Base-by-base conservation (phyloP, 2,113 vertebrate species). In the Ictidomys tridecemlineatus region DNA sequence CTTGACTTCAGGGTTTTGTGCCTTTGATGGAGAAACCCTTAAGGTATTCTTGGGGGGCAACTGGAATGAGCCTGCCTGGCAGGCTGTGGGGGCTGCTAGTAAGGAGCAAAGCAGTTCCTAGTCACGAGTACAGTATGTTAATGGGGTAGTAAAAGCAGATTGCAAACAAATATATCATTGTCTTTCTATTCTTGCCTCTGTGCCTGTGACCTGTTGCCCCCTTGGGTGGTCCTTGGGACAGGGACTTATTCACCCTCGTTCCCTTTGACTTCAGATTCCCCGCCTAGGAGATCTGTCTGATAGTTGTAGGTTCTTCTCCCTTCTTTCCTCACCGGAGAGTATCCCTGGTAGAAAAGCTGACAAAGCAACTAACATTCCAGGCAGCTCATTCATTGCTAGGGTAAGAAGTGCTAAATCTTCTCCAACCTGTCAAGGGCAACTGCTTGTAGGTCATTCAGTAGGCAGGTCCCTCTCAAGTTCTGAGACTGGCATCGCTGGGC, bases 61-160 rank as follows among this genome's bases (percentile, higher is more conserved):
- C 53, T 88, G 18, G 73, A 74, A 93, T 80, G 76, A 95, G 88
- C 89, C 51, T n/a, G 65, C 34, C 72, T 17, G 70, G 69, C 63
- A 76, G 39, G 28, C 56, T 30, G 48, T 13, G 48, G 48, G 48
- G 8, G 45, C 7, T 45, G 48, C 73, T 13, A 56, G 37, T 48
- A 48, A 48, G 37, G 37, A 93, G 48, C 63, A 72, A 93, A 79
- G 51, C 53, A 87, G 42, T 88, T 32, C 72, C 89, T 37, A 63
- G 30, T 56, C 32, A 89, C 83, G 37, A 86, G 85, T 90, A 77
- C 85, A 69, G 4, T 28, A 18, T 24, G 0, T 73, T 95, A 86
- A 84, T 74, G 74, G 53, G 92, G 13, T 37, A 67, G 97, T 98
- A 98, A 99, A 98, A 98, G 98, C 97, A 98, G 97, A 92, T 42